Conservation (phyloP, 1,140 invertebrate species). For the Asbolus verrucosus region DNA sequence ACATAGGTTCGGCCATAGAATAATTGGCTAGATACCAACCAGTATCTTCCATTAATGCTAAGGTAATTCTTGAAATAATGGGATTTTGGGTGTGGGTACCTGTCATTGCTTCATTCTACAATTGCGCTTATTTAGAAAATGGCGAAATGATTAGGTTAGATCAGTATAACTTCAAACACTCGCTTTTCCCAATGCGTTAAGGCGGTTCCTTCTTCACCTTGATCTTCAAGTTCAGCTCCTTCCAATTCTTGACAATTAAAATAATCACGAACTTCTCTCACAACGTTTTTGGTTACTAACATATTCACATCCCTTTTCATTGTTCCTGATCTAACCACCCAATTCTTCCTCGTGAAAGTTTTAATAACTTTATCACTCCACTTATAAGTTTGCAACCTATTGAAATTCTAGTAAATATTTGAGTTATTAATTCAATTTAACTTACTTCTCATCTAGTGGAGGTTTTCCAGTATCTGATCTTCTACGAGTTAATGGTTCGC, state of each 20-base stretch:
- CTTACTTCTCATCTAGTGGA: conserved; percentile 87
- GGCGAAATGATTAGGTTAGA: no score
- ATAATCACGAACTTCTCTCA: conserved; percentile 86
- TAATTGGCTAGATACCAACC: conserved; percentile 96
- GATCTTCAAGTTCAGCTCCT: conserved; percentile 98
- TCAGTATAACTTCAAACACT: conserved; percentile 96
- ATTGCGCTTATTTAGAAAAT: no score
- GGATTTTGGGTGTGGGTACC: conserved; percentile 99
- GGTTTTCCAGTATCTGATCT: conserved; percentile 88
- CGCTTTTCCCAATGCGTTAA: conserved; percentile 99
- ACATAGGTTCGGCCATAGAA: conserved; percentile 85
- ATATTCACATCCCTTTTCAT: conserved; percentile 84
- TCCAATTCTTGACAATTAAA: conserved; percentile 92
- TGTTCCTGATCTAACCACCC: conserved; percentile 85
- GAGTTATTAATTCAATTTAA: conserved; percentile 50
- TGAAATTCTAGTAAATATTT: conserved; percentile 38
- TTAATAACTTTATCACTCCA: conserved; percentile 93
- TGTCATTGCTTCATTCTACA: conserved; percentile 99
- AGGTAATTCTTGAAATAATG: conserved; percentile 94
- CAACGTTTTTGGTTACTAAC: conserved; percentile 93
- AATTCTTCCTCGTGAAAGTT: conserved; percentile 81
- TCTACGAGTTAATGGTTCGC: conserved; percentile 85
- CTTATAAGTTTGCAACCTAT: conserved; percentile 88
- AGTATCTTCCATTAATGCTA: conserved; percentile 98
- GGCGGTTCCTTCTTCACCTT: conserved; percentile 96